phyloP scores from a whole-genome alignment of 2,888 invertebrate genomes.

The Phlogophora meticulosa region DNA sequence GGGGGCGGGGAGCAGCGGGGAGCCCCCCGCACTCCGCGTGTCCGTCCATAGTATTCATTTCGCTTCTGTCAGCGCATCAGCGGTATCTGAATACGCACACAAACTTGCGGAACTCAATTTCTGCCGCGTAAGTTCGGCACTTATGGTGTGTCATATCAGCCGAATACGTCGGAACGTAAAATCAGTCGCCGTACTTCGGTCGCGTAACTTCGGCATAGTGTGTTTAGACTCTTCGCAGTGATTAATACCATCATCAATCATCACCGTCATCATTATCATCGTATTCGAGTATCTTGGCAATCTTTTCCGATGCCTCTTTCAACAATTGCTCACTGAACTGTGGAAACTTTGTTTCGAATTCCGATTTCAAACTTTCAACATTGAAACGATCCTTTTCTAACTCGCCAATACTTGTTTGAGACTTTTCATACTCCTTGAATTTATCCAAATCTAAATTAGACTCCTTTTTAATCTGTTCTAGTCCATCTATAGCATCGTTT shows the following conservation, averaged over 20 bases:
- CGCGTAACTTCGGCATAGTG: no score
- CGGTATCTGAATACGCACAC: no score
- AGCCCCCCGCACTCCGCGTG: no score
- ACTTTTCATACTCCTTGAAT: conserved; percentile 78
- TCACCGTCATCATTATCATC: conserved; percentile 70
- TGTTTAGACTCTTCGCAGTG: no score
- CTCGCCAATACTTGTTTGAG: conserved; percentile 70
- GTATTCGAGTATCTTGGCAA: conserved; percentile 76
- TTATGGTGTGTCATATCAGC: no score
- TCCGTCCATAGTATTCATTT: no score
- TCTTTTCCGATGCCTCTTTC: conserved; percentile 80
- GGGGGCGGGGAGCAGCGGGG: no score
- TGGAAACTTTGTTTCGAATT: conserved; percentile 82
- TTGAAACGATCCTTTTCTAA: conserved; percentile 77
- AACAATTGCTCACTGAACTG: conserved; percentile 81
- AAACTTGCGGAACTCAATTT: no score
- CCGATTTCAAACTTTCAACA: conserved; percentile 75
- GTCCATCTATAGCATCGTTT: conserved; percentile 82
- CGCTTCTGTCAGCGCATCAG: no score
- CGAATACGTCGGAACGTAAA: no score
- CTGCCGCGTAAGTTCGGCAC: no score
- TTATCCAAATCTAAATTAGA: conserved; percentile 79
- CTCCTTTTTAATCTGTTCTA: conserved; percentile 83
- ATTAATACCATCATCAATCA: conserved; percentile 47
- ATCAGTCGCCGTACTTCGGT: no score